Evolutionary conservation across 2,888 invertebrate species (phyloP).

Genomic region (Drosophila tanythrix): DNA sequence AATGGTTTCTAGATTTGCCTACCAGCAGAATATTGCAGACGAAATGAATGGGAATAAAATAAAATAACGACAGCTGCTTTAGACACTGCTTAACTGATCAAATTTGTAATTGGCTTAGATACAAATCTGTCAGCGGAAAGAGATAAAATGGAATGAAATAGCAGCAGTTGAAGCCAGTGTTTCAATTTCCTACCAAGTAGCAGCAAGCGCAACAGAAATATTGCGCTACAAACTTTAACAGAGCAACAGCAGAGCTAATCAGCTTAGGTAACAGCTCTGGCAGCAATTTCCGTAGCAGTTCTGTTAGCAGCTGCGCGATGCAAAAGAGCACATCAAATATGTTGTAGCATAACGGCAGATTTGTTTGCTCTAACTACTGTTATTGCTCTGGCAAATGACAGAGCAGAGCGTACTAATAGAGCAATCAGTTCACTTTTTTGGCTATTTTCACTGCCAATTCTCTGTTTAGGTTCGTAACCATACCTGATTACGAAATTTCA

Average conservation of each 20-base stretch:
- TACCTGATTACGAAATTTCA: too few relatives aligned
- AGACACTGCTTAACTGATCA: neutral
- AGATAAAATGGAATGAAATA: neutral
- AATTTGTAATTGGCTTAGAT: neutral
- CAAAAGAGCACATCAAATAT: too few relatives aligned
- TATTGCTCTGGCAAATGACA: neutral
- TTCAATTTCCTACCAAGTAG: neutral
- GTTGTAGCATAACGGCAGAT: neutral
- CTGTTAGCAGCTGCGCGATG: neutral
- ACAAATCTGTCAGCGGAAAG: neutral
- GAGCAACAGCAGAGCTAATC: neutral
- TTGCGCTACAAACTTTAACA: neutral
- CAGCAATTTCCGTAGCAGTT: neutral
- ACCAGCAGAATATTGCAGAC: conserved; percentile 38
- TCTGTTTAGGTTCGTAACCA: neutral
- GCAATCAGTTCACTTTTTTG: neutral
- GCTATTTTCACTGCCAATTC: neutral
- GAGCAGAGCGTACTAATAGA: neutral
- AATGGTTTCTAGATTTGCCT: conserved; percentile 37
- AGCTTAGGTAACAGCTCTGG: neutral
- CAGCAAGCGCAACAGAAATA: neutral
- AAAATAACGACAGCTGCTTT: conserved; percentile 38
- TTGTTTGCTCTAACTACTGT: neutral
- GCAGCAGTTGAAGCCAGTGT: neutral
- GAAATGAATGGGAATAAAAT: conserved; percentile 32